Evolutionary conservation across 2,888 invertebrate genomes (phyloP), one percentile per base, ranked within the genome.

Genomic region (Lasius fuliginosus): DNA sequence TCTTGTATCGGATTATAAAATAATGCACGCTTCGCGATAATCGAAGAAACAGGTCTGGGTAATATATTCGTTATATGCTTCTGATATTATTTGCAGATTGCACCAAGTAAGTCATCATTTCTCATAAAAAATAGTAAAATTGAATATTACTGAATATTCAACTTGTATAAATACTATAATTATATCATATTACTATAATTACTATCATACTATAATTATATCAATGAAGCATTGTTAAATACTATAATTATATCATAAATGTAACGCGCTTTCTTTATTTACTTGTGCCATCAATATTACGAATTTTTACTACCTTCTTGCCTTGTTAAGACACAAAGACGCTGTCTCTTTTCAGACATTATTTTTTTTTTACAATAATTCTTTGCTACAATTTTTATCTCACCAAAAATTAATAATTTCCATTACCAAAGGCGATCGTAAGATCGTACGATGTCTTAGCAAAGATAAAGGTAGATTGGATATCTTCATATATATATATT

Each of bases 1-100:
- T 76, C 62, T 62, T 11, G 67, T 27, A 18, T 76, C 49, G 65
- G 65, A 65, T 69, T 56, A 33, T 40, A 77, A 77, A 69, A 69
- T 77, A 6, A 1, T 49, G 18, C n/a, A 56, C 15, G 27, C 36
- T 53, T 27, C n/a, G 40, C n/a, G 53, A 68, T 42, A 40, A 30
- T 69, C 12, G 27, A 53, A 5, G 8, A 40, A 5, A 15, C 12
- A 12, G 49, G 11, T 18, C 12, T 18, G 11, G 18, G 8, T 30
- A 30, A 30, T 11, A 27, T 42, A 27, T 30, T 3, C 23, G 23
- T 73, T 27, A 27, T 23, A 58, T 6, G 8, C 4, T 56, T 23
- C 15, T 46, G 18, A 36, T 15, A 23, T 53, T 71, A 33, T 49
- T 1, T 53, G n/a, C 8, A 15, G n/a, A 12, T 69, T 18, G 6